A percentile compares a stretch with the other conserved stretches of the same genome.
Conservation (phyloP, 2,888 invertebrate genomes). For the Watsonalla binaria region DNA sequence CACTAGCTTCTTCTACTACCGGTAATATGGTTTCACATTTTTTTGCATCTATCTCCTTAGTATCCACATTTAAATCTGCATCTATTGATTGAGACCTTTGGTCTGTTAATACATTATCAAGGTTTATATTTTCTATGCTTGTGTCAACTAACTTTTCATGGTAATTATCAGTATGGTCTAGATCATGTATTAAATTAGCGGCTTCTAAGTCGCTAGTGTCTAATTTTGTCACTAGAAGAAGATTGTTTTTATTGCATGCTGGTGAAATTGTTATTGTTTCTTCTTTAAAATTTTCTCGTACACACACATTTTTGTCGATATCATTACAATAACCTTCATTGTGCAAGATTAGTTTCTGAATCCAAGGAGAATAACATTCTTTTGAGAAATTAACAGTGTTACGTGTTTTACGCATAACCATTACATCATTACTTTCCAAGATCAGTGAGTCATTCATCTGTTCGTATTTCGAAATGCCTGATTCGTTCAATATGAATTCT, state of each 20-base stretch:
- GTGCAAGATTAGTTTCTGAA: slow-evolving; percentile 51
- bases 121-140: not conserved
- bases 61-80: not conserved
- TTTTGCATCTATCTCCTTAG: too few species aligned
- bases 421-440: too few species aligned
- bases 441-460: not conserved
- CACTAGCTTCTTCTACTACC: not conserved
- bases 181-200: not conserved
- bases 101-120: not conserved
- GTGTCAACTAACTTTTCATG: not conserved
- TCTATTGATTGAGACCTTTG: not conserved
- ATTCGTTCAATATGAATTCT: not conserved
- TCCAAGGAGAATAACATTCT: slow-evolving; percentile 52
- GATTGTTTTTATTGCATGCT: not conserved
- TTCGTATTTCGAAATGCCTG: not conserved
- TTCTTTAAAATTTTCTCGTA: not conserved
- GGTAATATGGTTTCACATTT: not conserved
- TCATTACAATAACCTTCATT: slow-evolving; percentile 30
- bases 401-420: not conserved
- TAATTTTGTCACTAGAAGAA: not conserved
- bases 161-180: not conserved
- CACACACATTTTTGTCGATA: slow-evolving; percentile 3
- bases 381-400: slow-evolving; percentile 27
- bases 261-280: not conserved
- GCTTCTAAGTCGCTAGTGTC: not conserved